Evolutionary conservation across 2,888 invertebrate species (phyloP).

Genomic region (Baccha elongata): DNA sequence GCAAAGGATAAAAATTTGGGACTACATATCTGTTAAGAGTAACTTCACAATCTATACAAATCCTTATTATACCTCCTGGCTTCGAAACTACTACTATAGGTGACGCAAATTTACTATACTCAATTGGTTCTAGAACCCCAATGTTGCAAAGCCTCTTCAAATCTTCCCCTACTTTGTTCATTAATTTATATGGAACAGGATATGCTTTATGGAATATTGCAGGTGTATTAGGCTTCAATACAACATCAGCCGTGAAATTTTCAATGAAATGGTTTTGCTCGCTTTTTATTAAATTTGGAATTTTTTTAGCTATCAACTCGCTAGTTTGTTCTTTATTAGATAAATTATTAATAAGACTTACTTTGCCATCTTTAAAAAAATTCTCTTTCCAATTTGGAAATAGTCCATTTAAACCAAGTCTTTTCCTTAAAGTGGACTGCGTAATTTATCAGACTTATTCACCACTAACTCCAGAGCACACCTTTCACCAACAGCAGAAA

Average conservation of each 20-base stretch:
- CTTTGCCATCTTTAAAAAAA: neutral
- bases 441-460: neutral
- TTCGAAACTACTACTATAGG: no score
- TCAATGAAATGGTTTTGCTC: constrained; percentile 19
- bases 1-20: neutral
- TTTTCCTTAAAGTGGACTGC: constrained; percentile 5
- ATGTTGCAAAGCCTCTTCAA: no score
- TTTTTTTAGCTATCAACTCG: neutral
- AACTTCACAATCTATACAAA: no score
- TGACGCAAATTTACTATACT: no score
- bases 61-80: no score
- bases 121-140: no score
- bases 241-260: constrained; percentile 6
- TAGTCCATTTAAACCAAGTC: neutral
- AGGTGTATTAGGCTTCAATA: constrained; percentile 4
- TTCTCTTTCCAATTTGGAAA: constrained; percentile 11
- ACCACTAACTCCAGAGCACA: neutral
- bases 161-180: no score
- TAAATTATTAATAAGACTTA: neutral
- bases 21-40: no score
- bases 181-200: neutral
- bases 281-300: constrained; percentile 10
- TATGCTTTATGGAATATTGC: constrained; percentile 3
- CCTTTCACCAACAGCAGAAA: neutral
- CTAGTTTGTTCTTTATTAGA: no score